Base-by-base conservation (phyloP, 2,113 vertebrate genomes). In the Eonycteris spelaea region DNA sequence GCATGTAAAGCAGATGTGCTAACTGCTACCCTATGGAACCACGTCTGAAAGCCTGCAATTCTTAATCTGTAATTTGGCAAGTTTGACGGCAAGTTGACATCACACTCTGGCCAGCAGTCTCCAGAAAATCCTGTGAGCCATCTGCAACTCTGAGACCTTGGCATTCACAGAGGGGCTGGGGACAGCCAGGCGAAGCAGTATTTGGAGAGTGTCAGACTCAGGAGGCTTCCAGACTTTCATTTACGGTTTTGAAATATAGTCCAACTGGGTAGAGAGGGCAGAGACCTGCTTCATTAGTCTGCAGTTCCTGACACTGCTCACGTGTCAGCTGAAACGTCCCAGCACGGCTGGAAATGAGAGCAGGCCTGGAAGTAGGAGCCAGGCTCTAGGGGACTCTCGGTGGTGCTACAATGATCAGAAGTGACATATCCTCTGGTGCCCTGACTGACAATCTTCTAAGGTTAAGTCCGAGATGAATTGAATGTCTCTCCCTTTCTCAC, bases 131-230 rank as follows among this genome's bases (percentile, higher is more conserved):
- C 33, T 8, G 9, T 8, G 30, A 48, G 48, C 73, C 86, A 11
- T 6, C 33, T 79, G 67, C 51, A 15, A 9, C 13, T 61, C n/a
- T 1, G 28, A 6, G 8, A 4, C n/a, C 53, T 18, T 0, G 0
- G 38, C 1, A 2, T n/a, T n/a, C 28, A 7, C 45, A 19, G 30
- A 30, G 30, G 3, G 26, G 22, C 3, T 2, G 2, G 43, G 45
- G 19, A 26, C 6, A 30, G 30, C 45, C 45, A 24, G 83, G 13
- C 85, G 92, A 57, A 30, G 33, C 40, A 21, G n/a, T 2, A 6
- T 24, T 65, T 55, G 22, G 61, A 63, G 16, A n/a, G 15, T 21
- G 48, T 43, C 80, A 77, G 59, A 70, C 68, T 53, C 67, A 3
- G 3, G 67, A 82, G 21, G 68, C 19, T 4, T 30, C 24, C 22